A percentile compares a stretch with the other conserved stretches of the same genome.
Evolutionary conservation across 2,888 invertebrate species (phyloP).

Genomic region (Agrochola lychnidis): DNA sequence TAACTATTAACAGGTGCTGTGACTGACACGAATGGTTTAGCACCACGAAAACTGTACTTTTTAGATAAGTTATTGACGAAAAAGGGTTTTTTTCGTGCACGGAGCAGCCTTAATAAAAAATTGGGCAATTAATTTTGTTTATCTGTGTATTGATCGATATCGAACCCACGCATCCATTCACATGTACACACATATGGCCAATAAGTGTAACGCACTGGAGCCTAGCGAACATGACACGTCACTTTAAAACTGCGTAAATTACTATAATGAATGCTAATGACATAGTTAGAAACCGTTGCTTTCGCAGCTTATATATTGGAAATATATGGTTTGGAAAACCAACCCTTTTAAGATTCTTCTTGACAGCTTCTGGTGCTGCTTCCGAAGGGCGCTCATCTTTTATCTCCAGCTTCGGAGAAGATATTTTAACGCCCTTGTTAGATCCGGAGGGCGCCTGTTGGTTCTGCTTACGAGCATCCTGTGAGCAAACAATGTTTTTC

Average conservation of each 20-base stretch:
- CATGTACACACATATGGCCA: background rate
- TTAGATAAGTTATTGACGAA: too few relatives aligned
- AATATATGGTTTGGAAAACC: slow-evolving; percentile 36
- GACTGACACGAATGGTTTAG: too few relatives aligned
- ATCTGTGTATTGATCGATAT: slow-evolving; percentile 9
- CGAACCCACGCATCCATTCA: slow-evolving; percentile 11
- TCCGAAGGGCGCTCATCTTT: slow-evolving; percentile 67
- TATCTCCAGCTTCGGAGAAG: slow-evolving; percentile 62
- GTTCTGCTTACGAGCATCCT: slow-evolving; percentile 77
- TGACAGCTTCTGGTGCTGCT: slow-evolving; percentile 66
- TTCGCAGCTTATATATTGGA: background rate
- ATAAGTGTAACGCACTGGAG: slow-evolving; percentile 19
- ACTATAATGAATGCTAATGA: slow-evolving; percentile 5
- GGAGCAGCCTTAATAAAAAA: background rate
- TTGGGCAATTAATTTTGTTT: background rate
- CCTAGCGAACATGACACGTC: slow-evolving; percentile 6
- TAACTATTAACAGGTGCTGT: too few relatives aligned
- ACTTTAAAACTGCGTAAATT: background rate
- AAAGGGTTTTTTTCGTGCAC: too few relatives aligned
- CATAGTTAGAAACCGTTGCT: background rate
- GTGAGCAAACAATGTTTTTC: slow-evolving; percentile 78
- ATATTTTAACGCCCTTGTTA: slow-evolving; percentile 65
- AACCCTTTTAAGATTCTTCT: slow-evolving; percentile 85
- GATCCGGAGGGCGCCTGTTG: slow-evolving; percentile 68
- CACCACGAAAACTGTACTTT: too few relatives aligned